Base-by-base conservation (phyloP, 2,888 invertebrate species). In the Caenorhabditis sp. region DNA sequence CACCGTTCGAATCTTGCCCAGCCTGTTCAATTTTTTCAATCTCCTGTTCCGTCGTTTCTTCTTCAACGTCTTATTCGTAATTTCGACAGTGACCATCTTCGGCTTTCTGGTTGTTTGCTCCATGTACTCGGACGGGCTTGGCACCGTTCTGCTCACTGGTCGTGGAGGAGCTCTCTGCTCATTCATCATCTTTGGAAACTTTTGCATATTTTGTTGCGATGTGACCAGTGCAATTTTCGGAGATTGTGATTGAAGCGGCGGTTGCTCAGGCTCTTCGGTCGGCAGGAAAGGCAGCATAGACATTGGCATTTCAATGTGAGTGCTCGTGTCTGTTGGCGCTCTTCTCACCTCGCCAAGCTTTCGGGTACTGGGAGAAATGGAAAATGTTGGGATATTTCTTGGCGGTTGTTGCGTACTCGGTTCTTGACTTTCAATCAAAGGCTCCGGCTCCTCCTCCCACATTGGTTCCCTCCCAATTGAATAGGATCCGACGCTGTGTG, bases 151-250 rank as follows among this genome's bases (percentile, higher is more conserved):
- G 15, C 53, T 26, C 9, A 45, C 37, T n/a, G 66, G 66, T 27
- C 68, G 13, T 24, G 52, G 43, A 2, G 35, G 24, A 11, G 62
- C 55, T 46, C 62, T 22, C 26, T 76, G 76, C 15, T 76, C 76
- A 41, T 76, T 76, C 76, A 76, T 76, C 46, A 76, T 11, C 7
- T 56, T 76, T 15, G 76, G 76, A 46, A 76, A 76, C 11, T 56
- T 48, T 41, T 76, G 76, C 20, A 76, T 15, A 11, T 76, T 76
- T 20, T 76, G 76, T n/a, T 76, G 63, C 20, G 70, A 53, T 0
- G 76, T 76, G 11, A 76, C 53, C 3, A 76, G 41, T n/a, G 76
- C 56, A 22, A 76, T 70, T 22, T 41, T 63, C 26, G 76, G 70
- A 30, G 30, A 11, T 20, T 15, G 50, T 50, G 26, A 32, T 26